Evolutionary conservation across 2,113 vertebrate species (phyloP).

Genomic region (Dipodomys merriami): DNA sequence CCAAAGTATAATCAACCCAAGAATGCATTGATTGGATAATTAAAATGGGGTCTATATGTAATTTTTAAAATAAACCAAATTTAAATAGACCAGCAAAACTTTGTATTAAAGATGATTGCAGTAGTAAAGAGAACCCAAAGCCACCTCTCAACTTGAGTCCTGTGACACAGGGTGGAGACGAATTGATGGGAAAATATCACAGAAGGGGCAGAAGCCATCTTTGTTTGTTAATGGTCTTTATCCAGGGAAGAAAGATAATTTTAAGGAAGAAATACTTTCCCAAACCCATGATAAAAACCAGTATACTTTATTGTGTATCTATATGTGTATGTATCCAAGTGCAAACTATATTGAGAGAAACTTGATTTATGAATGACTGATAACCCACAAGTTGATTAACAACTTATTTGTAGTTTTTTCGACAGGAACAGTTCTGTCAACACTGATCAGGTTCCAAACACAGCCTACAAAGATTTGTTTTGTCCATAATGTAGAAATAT

Average conservation of each 20-base stretch:
- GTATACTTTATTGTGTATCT: neutral
- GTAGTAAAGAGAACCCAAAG: neutral
- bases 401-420: neutral
- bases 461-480: neutral
- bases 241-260: conserved; percentile 28
- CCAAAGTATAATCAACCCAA: neutral
- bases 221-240: neutral
- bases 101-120: neutral
- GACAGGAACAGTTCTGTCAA: neutral
- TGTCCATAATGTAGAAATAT: neutral
- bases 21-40: neutral
- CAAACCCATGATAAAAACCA: neutral
- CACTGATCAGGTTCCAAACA: neutral
- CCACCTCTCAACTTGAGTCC: neutral
- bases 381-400: neutral
- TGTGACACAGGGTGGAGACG: neutral
- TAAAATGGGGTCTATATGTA: neutral
- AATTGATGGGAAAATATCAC: neutral
- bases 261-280: conserved; percentile 12
- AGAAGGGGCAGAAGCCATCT: neutral
- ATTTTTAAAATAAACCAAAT: conserved; percentile 1
- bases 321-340: neutral
- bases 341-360: neutral
- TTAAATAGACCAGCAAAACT: neutral
- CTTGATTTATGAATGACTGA: neutral